phyloP scores from a whole-genome alignment of 2,888 invertebrate species.

The Rhagonycha fulva region DNA sequence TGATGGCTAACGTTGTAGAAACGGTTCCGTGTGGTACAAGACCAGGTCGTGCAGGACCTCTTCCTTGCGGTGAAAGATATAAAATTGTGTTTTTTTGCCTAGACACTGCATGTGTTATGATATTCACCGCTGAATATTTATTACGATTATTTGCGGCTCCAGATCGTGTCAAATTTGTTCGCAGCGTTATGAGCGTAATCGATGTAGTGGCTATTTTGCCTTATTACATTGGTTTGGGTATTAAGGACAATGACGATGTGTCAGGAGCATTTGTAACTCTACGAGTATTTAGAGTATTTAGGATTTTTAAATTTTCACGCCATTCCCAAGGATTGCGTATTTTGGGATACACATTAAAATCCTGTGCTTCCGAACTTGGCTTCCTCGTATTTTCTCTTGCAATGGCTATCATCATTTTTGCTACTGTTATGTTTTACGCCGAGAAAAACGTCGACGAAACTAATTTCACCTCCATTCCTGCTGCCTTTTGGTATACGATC shows the following conservation, averaged over 20 bases:
- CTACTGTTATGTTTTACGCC: constrained; percentile 99
- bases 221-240: constrained; percentile 97
- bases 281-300: constrained; percentile 98
- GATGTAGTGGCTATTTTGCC: constrained; percentile 99
- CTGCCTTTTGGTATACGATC: constrained; percentile 99
- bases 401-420: constrained; percentile 99
- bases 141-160: constrained; percentile 97
- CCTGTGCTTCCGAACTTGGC: constrained; percentile 97
- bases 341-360: constrained; percentile 98
- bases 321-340: constrained; percentile 99
- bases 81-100: constrained; percentile 98
- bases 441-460: constrained; percentile 98
- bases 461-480: constrained; percentile 98
- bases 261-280: constrained; percentile 99
- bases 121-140: constrained; percentile 98
- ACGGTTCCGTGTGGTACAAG: constrained; percentile 93
- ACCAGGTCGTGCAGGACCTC: constrained; percentile 82
- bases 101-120: constrained; percentile 99
- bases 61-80: constrained; percentile 96
- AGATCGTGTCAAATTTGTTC: constrained; percentile 94
- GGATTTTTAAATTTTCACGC: constrained; percentile 99
- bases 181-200: constrained; percentile 98
- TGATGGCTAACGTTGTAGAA: constrained; percentile 98
- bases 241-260: constrained; percentile 97
- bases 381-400: constrained; percentile 99